Evolutionary conservation across 2,888 invertebrate genomes (phyloP).

Genomic region (Cotesia congregata): DNA sequence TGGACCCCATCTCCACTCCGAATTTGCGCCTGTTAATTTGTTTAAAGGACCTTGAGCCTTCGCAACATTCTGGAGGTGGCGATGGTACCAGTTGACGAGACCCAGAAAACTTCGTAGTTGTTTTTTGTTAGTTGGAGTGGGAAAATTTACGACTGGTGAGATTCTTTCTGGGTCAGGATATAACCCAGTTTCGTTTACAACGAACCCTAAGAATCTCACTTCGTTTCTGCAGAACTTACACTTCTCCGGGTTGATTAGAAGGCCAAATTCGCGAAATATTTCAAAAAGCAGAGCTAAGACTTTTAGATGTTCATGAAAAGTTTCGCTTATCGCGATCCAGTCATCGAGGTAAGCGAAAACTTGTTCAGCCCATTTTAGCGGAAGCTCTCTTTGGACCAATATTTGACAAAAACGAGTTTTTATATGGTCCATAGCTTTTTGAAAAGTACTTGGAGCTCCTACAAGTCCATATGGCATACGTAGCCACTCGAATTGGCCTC

Average conservation of each 20-base stretch:
- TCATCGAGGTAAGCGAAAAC: conserved; percentile 43
- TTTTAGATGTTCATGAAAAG: conserved; percentile 36
- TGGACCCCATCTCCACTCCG: too few species aligned
- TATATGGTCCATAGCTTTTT: conserved; percentile 38
- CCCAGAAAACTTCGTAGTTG: conserved; percentile 43
- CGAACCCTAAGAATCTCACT: conserved; percentile 42
- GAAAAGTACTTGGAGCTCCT: conserved; percentile 43
- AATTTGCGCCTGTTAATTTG: too few species aligned
- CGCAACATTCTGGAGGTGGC: too few species aligned
- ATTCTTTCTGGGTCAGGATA: conserved; percentile 44
- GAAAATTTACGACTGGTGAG: conserved; percentile 41
- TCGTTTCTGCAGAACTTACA: neutral
- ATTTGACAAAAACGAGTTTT: conserved; percentile 27
- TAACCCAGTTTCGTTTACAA: conserved; percentile 43
- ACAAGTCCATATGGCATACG: conserved; percentile 6
- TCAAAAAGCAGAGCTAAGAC: conserved; percentile 37
- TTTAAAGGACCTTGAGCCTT: too few species aligned
- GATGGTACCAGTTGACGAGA: conserved; percentile 41
- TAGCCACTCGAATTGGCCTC: neutral
- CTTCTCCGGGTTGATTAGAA: conserved; percentile 42
- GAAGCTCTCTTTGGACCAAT: conserved; percentile 32
- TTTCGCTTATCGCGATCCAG: conserved; percentile 41
- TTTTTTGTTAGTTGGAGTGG: conserved; percentile 31
- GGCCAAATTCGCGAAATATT: conserved; percentile 37
- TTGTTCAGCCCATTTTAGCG: conserved; percentile 37